Evolutionary conservation across 2,797 vertebrate species (phyloP).

Genomic region (Oreonectes daqikongensis): DNA sequence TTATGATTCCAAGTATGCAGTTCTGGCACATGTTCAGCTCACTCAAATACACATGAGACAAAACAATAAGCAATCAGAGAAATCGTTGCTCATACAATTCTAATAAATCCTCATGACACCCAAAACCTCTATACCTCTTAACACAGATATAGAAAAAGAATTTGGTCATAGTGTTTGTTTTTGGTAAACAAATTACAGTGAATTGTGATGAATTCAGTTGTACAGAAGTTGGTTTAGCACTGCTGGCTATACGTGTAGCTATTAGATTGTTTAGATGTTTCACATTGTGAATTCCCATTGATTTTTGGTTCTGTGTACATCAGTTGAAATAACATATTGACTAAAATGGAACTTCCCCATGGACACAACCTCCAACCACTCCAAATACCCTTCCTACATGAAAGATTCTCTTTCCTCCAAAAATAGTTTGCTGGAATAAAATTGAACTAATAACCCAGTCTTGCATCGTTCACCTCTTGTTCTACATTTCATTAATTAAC

Average conservation of each 20-base stretch:
- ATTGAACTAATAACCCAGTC: slow-evolving; percentile 12
- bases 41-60: slow-evolving; percentile 32
- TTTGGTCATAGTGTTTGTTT: too few species aligned
- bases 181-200: neutral
- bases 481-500: slow-evolving; percentile 27
- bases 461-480: slow-evolving; percentile 26
- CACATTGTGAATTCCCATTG: slow-evolving; percentile 42
- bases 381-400: slow-evolving; percentile 18
- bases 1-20: slow-evolving; percentile 42
- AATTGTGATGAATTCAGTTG: slow-evolving; percentile 10
- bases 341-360: slow-evolving; percentile 37
- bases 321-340: slow-evolving; percentile 46
- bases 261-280: slow-evolving; percentile 22
- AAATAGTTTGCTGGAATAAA: neutral
- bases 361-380: slow-evolving; percentile 17
- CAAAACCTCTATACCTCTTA: neutral
- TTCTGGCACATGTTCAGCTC: neutral
- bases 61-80: slow-evolving; percentile 37
- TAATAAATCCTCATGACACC: slow-evolving; percentile 3
- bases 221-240: slow-evolving; percentile 6
- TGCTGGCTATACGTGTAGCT: slow-evolving; percentile 17
- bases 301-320: slow-evolving; percentile 46
- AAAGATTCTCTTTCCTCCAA: slow-evolving; percentile 6
- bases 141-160: too few species aligned
- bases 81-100: slow-evolving; percentile 9